These are phyloP conservation scores for Trissoscelio sp. DNA, from an alignment of 2,888 invertebrate species.

Conservation along the genomic window DNA sequence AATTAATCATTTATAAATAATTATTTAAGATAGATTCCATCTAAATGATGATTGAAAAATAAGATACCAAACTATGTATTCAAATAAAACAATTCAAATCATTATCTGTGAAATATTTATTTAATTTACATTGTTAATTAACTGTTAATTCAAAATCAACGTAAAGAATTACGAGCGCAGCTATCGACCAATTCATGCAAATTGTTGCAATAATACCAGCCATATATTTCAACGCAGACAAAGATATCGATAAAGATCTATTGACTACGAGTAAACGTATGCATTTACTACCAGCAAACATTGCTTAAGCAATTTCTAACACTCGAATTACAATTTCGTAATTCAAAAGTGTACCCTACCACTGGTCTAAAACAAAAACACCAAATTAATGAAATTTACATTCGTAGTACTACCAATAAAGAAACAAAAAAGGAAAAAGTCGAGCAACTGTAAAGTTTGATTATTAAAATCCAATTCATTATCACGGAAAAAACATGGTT, in stretches of 20 bases:
- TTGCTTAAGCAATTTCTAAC: slow-evolving; percentile 4
- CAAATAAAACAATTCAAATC: too few species aligned
- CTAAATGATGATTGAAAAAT: too few species aligned
- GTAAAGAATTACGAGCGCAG: too few species aligned
- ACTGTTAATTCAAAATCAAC: too few species aligned
- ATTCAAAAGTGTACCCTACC: not conserved
- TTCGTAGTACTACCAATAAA: not conserved
- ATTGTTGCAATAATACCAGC: not conserved
- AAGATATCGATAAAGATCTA: slow-evolving; percentile 8
- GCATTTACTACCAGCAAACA: slow-evolving; percentile 2
- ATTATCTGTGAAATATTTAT: too few species aligned
- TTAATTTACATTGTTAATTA: too few species aligned
- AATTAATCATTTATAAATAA: too few species aligned
- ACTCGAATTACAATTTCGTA: not conserved
- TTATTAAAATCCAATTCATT: slow-evolving; percentile 15
- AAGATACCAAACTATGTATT: too few species aligned
- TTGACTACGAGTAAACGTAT: slow-evolving; percentile 8
- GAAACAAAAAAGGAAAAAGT: not conserved
- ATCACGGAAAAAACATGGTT: slow-evolving; percentile 4
- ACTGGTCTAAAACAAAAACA: not conserved
- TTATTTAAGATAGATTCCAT: too few species aligned
- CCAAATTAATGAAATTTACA: slow-evolving; percentile 1
- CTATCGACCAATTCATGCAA: not conserved
- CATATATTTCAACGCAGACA: not conserved
- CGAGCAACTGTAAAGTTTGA: not conserved